phyloP scores from a whole-genome alignment of 2,113 vertebrate genomes.

The Campylorhamphus procurvoides region DNA sequence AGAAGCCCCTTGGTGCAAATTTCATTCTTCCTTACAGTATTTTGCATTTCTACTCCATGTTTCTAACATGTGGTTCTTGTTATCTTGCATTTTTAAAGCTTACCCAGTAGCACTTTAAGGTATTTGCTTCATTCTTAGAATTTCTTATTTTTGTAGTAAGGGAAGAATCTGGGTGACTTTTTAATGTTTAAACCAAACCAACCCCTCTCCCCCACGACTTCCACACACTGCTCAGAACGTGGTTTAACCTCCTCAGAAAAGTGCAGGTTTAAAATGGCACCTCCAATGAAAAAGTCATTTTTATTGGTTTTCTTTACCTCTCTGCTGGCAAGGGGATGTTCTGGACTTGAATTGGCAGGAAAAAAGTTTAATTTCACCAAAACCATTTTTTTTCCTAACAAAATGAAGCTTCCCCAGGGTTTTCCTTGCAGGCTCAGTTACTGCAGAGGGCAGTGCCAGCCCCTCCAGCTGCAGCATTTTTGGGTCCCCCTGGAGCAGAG shows the following conservation, averaged over 20 bases:
- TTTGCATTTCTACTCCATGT: conserved; percentile 74
- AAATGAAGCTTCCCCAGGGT: background rate
- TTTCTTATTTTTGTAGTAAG: conserved; percentile 77
- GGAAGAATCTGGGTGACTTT: conserved; percentile 77
- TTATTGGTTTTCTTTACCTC: background rate
- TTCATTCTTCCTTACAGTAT: conserved; percentile 72
- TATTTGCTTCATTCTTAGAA: conserved; percentile 80
- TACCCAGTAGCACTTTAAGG: conserved; percentile 90
- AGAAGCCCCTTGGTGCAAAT: conserved; percentile 65
- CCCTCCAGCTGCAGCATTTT: background rate
- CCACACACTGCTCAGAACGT: background rate
- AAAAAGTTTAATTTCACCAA: background rate
- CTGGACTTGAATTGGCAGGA: background rate
- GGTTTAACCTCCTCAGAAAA: background rate
- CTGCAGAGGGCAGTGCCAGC: background rate
- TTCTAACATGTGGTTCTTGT: conserved; percentile 81
- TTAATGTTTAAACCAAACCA: background rate
- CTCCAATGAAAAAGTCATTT: background rate
- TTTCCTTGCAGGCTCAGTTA: background rate
- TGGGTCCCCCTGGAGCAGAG: background rate
- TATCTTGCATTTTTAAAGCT: conserved; percentile 88
- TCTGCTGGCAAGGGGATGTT: background rate
- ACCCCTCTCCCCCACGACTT: background rate
- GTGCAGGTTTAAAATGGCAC: background rate
- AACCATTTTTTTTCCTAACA: background rate